Evolutionary conservation across 2,797 vertebrate genomes (phyloP).

Genomic region (Etheostoma perlongum): DNA sequence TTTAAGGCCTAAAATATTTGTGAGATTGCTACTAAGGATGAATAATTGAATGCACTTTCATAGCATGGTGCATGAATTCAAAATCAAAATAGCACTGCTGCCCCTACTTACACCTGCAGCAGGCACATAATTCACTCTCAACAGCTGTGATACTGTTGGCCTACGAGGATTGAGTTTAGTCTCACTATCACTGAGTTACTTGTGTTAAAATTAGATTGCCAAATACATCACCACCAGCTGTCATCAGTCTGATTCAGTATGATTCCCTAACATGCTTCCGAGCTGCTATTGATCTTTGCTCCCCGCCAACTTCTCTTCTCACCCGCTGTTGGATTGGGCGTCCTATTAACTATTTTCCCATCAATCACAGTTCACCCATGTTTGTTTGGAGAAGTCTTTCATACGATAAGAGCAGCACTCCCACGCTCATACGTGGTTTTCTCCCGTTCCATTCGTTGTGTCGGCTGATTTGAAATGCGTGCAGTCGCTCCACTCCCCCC

Average conservation of each 20-base stretch:
- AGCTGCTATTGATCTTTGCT: constrained; percentile 75
- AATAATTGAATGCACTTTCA: constrained; percentile 75
- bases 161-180: constrained; percentile 61
- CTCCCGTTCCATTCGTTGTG: constrained; percentile 18
- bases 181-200: constrained; percentile 65
- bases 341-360: constrained; percentile 78
- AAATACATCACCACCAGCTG: constrained; percentile 79
- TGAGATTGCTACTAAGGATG: constrained; percentile 66
- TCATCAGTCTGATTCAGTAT: constrained; percentile 76
- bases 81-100: constrained; percentile 52
- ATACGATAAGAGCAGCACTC: constrained; percentile 75
- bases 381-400: constrained; percentile 83
- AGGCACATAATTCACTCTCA: constrained; percentile 44
- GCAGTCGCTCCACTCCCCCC: constrained; percentile 41
- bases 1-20: constrained; percentile 76
- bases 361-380: constrained; percentile 80
- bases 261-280: constrained; percentile 77
- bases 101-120: constrained; percentile 67
- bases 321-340: constrained; percentile 56
- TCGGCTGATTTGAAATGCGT: constrained; percentile 58
- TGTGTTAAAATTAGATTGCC: constrained; percentile 80
- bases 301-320: constrained; percentile 41
- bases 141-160: constrained; percentile 53
- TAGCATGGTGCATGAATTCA: constrained; percentile 55
- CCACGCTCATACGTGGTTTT: constrained; percentile 24